Conservation (phyloP, 2,797 vertebrate genomes). For the Hyperoplus immaculatus region DNA sequence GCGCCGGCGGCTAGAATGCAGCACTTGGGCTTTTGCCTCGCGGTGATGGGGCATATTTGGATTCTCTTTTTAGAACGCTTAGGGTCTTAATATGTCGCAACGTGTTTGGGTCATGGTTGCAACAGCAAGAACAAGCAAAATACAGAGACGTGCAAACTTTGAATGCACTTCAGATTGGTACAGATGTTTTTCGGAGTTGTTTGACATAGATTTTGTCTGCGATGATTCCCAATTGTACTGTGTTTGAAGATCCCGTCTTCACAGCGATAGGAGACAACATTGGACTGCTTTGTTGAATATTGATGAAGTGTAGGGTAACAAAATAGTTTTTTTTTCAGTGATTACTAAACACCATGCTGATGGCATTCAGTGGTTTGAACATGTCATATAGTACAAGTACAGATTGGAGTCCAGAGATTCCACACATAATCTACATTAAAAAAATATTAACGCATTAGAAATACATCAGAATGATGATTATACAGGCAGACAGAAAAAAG, state of each 20-base stretch:
- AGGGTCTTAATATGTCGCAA: conserved; percentile 62
- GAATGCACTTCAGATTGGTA: conserved; percentile 17
- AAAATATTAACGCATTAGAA: background rate
- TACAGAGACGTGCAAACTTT: background rate
- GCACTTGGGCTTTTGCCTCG: conserved; percentile 61
- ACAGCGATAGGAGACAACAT: background rate
- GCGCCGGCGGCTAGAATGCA: conserved; percentile 51
- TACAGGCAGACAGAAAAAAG: background rate
- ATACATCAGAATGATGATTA: background rate
- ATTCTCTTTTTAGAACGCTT: conserved; percentile 47
- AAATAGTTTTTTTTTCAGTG: background rate
- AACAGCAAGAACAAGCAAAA: conserved; percentile 26
- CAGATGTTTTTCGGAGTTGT: conserved; percentile 4
- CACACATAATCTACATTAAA: background rate
- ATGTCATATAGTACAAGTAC: background rate
- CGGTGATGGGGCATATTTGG: conserved; percentile 52
- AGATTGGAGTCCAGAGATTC: background rate
- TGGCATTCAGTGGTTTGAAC: background rate
- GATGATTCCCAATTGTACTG: conserved; percentile 8
- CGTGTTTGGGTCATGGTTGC: conserved; percentile 68
- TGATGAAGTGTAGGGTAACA: background rate
- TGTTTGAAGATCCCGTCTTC: background rate
- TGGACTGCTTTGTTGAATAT: background rate
- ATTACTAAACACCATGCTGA: background rate
- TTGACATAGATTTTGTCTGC: conserved; percentile 3